Evolutionary conservation across 2,797 vertebrate species (phyloP).

Genomic region (Distichodus sexfasciatus): DNA sequence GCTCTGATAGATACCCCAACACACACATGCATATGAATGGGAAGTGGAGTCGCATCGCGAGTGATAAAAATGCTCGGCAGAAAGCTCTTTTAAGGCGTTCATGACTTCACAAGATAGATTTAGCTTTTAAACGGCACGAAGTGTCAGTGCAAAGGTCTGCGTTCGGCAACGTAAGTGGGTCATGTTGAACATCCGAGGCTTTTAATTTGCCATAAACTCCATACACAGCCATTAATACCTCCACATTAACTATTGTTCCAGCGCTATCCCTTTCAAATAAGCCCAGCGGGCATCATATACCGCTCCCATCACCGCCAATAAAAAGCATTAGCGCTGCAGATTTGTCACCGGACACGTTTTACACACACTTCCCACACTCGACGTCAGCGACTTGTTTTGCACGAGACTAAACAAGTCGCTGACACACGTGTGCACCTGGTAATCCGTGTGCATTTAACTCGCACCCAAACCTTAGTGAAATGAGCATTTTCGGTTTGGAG

Average conservation of each 20-base stretch:
- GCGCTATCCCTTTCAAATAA: conserved; percentile 65
- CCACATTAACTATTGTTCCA: conserved; percentile 72
- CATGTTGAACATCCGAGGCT: conserved; percentile 77
- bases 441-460: too few relatives aligned
- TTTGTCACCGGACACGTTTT: conserved; percentile 51
- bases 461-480: too few relatives aligned
- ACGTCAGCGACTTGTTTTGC: too few relatives aligned
- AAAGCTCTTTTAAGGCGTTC: conserved; percentile 43
- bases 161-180: conserved; percentile 73
- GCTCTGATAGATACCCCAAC: conserved; percentile 39
- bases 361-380: conserved; percentile 28
- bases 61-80: conserved; percentile 41
- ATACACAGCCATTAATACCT: conserved; percentile 71
- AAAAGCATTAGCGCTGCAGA: conserved; percentile 60
- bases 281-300: conserved; percentile 64
- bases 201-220: conserved; percentile 79
- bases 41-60: not conserved
- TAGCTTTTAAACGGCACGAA: conserved; percentile 71
- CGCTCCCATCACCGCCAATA: conserved; percentile 56
- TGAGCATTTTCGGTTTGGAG: too few relatives aligned
- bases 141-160: conserved; percentile 70
- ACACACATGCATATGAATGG: conserved; percentile 38
- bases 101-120: conserved; percentile 81
- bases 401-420: too few relatives aligned
- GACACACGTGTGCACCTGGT: too few relatives aligned